Evolutionary conservation across 2,888 invertebrate species (phyloP).

Genomic region (Tethea ocularis): DNA sequence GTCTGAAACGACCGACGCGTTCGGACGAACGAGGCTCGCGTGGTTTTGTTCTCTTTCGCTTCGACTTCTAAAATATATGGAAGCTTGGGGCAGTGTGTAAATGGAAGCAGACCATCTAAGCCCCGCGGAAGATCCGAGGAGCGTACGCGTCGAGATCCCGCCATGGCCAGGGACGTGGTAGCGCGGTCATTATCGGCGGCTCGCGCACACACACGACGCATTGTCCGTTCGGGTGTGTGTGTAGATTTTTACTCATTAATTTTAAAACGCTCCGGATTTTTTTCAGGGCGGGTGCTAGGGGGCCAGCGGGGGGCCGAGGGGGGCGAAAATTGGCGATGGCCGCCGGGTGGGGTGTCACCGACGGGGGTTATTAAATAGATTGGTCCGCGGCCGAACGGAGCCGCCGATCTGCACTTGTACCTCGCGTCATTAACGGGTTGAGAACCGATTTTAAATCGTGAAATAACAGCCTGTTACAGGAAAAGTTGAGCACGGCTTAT

Average conservation of each 20-base stretch:
- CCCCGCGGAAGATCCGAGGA: constrained; percentile 24
- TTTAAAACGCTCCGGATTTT: constrained; percentile 85
- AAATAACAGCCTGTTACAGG: constrained; percentile 83
- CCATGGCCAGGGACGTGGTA: no score
- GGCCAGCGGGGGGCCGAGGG: constrained; percentile 61
- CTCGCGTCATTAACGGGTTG: constrained; percentile 83
- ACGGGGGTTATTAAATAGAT: constrained; percentile 85
- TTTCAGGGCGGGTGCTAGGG: constrained; percentile 82
- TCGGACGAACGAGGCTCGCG: constrained; percentile 12
- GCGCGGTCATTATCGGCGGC: constrained; percentile 73
- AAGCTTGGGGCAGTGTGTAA: not conserved
- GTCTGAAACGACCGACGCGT: constrained; percentile 35
- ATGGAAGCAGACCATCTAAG: not conserved
- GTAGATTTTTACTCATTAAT: constrained; percentile 85
- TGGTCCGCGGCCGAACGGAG: constrained; percentile 84
- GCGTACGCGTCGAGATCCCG: constrained; percentile 36
- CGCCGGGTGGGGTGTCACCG: constrained; percentile 83
- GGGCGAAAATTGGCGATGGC: constrained; percentile 82
- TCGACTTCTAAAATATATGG: constrained; percentile 13
- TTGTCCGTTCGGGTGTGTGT: constrained; percentile 77
- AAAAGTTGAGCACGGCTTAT: constrained; percentile 81
- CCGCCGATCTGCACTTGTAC: constrained; percentile 83
- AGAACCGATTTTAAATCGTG: constrained; percentile 83
- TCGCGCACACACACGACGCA: constrained; percentile 66
- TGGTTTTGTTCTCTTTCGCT: constrained; percentile 21